These are phyloP conservation scores for Macrobrachium nipponense DNA, from an alignment of 1,140 invertebrate genomes.

Conservation along the genomic window DNA sequence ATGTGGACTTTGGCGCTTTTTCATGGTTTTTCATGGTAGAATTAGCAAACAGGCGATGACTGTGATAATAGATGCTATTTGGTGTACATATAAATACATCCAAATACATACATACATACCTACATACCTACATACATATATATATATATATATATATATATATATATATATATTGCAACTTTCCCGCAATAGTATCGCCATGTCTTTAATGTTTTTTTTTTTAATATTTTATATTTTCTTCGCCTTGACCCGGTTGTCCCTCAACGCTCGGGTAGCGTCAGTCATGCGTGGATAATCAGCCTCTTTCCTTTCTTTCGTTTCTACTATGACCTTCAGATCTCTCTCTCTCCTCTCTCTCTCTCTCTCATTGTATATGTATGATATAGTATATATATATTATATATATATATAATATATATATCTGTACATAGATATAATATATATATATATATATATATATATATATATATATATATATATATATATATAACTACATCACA, in stretches of 20 bases:
- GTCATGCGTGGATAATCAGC: too few relatives aligned
- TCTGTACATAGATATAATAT: not conserved
- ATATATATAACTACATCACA: not conserved
- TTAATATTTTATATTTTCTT: too few relatives aligned
- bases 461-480: slow-evolving; percentile 5
- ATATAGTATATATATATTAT: not conserved
- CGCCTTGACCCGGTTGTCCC: too few relatives aligned
- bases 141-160: not conserved
- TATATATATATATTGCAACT: not conserved
- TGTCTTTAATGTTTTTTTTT: too few relatives aligned
- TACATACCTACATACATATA: not conserved
- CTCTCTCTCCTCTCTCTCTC: not conserved
- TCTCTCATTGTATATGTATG: not conserved
- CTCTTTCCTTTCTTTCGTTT: too few relatives aligned
- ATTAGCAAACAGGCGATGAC: too few relatives aligned
- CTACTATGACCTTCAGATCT: not conserved
- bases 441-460: not conserved
- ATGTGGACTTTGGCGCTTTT: not conserved
- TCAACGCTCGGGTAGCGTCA: too few relatives aligned
- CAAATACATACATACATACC: not conserved
- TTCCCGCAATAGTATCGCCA: not conserved
- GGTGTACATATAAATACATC: not conserved
- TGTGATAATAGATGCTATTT: too few relatives aligned
- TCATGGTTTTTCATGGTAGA: too few relatives aligned
- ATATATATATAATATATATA: too few relatives aligned